phyloP scores from a whole-genome alignment of 2,113 vertebrate species.

The Callochromis pleurospilus region DNA sequence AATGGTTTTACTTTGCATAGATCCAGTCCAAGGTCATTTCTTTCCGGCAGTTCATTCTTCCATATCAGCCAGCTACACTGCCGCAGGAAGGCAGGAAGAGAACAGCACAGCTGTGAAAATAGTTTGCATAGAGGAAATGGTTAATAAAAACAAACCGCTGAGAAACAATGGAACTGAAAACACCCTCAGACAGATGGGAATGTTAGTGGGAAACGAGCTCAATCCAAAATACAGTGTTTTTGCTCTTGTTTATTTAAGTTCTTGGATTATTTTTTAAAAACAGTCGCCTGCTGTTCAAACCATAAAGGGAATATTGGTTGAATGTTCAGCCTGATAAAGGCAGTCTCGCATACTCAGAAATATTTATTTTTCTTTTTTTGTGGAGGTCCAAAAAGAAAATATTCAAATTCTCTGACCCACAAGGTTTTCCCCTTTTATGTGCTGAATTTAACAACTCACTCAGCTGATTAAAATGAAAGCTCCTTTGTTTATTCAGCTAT shows the following conservation, averaged over 20 bases:
- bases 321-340: conserved; percentile 10
- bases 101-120: conserved; percentile 28
- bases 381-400: background rate
- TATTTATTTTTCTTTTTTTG: background rate
- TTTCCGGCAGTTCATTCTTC: background rate
- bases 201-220: background rate
- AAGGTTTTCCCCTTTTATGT: conserved; percentile 18
- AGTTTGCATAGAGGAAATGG: background rate
- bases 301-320: background rate
- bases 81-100: background rate
- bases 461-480: conserved; percentile 21
- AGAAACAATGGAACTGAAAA: background rate
- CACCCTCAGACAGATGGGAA: background rate
- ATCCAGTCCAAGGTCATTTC: conserved; percentile 29
- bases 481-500: background rate
- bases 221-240: background rate
- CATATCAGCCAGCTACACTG: background rate
- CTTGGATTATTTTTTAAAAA: conserved; percentile 6
- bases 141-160: conserved; percentile 19
- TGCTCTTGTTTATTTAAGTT: background rate
- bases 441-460: conserved; percentile 8
- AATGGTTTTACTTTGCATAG: background rate
- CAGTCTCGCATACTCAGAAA: background rate
- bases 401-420: conserved; percentile 5
- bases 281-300: background rate